These are phyloP conservation scores for Rosalia funebris DNA, from an alignment of 2,888 invertebrate species.

Conservation along the genomic window DNA sequence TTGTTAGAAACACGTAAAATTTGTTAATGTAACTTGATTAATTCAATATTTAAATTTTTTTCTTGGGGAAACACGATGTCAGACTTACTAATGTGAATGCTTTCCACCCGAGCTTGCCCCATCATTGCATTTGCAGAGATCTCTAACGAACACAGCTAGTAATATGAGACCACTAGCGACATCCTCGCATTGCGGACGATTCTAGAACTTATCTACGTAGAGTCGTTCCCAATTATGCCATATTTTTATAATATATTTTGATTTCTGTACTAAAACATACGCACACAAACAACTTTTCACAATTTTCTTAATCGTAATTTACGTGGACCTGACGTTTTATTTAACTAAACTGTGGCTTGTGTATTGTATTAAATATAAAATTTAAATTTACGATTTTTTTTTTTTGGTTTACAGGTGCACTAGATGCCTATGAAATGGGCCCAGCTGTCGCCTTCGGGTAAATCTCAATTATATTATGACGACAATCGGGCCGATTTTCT, in stretches of 20 bases:
- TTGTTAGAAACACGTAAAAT: no score
- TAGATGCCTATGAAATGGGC: conserved; percentile 16
- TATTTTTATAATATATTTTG: conserved; percentile 60
- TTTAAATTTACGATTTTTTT: conserved; percentile 19
- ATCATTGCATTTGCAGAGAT: conserved; percentile 58
- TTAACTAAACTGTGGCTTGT: conserved; percentile 21
- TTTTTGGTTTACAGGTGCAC: conserved; percentile 26
- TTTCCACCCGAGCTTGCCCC: conserved; percentile 42
- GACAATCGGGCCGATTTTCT: background rate
- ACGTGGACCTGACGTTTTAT: conserved; percentile 54
- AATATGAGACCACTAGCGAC: conserved; percentile 63
- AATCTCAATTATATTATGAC: no score
- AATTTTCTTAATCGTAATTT: conserved; percentile 56
- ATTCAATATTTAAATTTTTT: no score
- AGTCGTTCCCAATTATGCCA: conserved; percentile 60
- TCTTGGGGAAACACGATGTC: no score
- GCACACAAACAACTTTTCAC: conserved; percentile 62
- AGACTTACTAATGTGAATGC: no score
- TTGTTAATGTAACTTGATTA: no score
- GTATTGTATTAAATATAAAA: conserved; percentile 30
- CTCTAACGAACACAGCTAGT: conserved; percentile 64
- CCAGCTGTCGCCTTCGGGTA: background rate
- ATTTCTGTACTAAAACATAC: conserved; percentile 65
- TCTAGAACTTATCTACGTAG: conserved; percentile 60
- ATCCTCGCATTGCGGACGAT: conserved; percentile 61